Conservation (phyloP, 1,140 invertebrate species). For the Bombus confusus region DNA sequence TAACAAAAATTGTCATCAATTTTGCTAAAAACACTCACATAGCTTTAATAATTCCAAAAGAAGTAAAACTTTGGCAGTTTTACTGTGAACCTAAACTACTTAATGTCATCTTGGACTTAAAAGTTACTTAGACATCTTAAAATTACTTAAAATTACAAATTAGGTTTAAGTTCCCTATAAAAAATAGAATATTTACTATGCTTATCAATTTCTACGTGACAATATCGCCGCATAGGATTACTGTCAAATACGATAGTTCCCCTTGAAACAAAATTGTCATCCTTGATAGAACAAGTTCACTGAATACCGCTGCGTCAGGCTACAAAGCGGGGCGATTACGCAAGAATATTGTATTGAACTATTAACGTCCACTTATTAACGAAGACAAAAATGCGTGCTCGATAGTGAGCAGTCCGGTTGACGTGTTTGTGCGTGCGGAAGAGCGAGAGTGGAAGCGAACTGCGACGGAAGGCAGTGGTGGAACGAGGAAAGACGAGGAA, state of each 20-base stretch:
- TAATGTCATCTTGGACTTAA: too few species aligned
- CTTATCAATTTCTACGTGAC: neutral
- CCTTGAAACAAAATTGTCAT: neutral
- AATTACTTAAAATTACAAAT: too few species aligned
- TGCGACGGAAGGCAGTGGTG: slow-evolving; percentile 46
- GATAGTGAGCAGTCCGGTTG: neutral
- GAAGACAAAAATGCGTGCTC: slow-evolving; percentile 36
- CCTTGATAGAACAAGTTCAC: too few species aligned
- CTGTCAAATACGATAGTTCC: neutral
- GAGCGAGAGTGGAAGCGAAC: slow-evolving; percentile 32
- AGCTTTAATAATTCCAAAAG: too few species aligned
- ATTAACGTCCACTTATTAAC: slow-evolving; percentile 27
- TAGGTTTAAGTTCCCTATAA: too few species aligned
- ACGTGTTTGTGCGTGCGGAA: slow-evolving; percentile 37
- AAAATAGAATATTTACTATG: too few species aligned
- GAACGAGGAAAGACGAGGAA: slow-evolving; percentile 38
- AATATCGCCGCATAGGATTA: neutral
- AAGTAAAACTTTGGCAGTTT: too few species aligned
- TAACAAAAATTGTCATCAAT: too few species aligned
- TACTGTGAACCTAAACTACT: too few species aligned
- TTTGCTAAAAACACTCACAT: too few species aligned
- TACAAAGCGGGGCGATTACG: slow-evolving; percentile 2
- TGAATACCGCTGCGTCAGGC: neutral
- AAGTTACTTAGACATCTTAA: too few species aligned
- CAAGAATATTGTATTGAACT: slow-evolving; percentile 19